Conservation (phyloP, 2,888 invertebrate genomes). For the Odontocolon sp. region DNA sequence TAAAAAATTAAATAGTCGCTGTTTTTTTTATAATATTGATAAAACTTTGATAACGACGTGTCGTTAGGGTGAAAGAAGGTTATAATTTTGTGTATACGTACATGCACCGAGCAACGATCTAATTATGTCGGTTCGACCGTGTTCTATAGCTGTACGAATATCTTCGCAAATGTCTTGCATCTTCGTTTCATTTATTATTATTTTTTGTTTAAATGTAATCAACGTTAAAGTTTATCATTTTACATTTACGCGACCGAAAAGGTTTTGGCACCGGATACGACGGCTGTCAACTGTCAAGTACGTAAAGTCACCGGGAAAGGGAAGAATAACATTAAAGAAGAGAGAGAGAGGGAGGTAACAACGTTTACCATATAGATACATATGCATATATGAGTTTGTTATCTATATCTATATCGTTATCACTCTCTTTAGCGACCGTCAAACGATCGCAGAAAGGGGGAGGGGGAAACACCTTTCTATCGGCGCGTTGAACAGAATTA, state of each 20-base stretch:
- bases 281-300: constrained; percentile 46
- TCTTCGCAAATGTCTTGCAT: constrained; percentile 82
- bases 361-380: no score
- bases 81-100: constrained; percentile 74
- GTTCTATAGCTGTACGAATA: constrained; percentile 82
- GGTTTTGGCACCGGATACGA: constrained; percentile 19
- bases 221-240: no score
- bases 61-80: constrained; percentile 58
- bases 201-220: no score
- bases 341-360: no score
- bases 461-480: no score
- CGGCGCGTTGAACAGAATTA: no score
- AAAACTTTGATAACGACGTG: constrained; percentile 11
- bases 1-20: not conserved
- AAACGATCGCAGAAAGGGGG: not conserved
- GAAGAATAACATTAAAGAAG: no score
- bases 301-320: no score
- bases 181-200: constrained; percentile 58
- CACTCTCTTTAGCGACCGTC: not conserved
- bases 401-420: not conserved
- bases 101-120: constrained; percentile 82
- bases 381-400: no score
- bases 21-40: no score
- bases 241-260: constrained; percentile 10
- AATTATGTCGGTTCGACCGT: constrained; percentile 83